Conservation (phyloP, 53 echinoderm and acorn worm genomes). For the Stichopus horrens region DNA sequence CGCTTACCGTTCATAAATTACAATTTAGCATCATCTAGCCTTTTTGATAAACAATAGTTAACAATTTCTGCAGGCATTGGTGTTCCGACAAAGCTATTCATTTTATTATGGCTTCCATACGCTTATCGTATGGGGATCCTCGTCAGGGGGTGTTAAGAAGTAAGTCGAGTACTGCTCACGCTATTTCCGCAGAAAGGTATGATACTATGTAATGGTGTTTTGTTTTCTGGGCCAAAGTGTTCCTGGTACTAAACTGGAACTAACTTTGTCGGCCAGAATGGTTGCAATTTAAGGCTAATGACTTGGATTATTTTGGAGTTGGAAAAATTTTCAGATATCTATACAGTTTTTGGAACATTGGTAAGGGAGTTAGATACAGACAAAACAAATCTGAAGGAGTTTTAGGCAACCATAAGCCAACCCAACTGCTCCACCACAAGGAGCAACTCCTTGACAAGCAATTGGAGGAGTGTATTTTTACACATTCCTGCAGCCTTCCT, state of each 20-base stretch:
- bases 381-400: not conserved
- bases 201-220: constrained; percentile 21
- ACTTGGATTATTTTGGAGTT: too few relatives aligned
- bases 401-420: constrained; percentile 26
- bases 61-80: constrained; percentile 16
- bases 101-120: not conserved
- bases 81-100: constrained; percentile 31
- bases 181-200: constrained; percentile 30
- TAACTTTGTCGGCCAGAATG: not conserved
- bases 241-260: not conserved
- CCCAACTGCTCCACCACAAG: too few relatives aligned
- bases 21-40: too few relatives aligned
- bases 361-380: too few relatives aligned
- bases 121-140: not conserved
- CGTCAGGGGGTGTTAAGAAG: not conserved
- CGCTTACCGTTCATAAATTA: too few relatives aligned
- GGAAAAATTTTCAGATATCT: too few relatives aligned
- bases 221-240: constrained; percentile 6
- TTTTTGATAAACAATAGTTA: too few relatives aligned
- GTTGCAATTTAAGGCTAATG: too few relatives aligned
- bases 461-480: too few relatives aligned
- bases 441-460: too few relatives aligned
- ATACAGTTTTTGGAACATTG: too few relatives aligned
- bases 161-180: constrained; percentile 17
- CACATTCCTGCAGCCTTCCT: too few relatives aligned